Base-by-base conservation (phyloP, 2,797 vertebrate genomes). In the Vireo griseus region DNA sequence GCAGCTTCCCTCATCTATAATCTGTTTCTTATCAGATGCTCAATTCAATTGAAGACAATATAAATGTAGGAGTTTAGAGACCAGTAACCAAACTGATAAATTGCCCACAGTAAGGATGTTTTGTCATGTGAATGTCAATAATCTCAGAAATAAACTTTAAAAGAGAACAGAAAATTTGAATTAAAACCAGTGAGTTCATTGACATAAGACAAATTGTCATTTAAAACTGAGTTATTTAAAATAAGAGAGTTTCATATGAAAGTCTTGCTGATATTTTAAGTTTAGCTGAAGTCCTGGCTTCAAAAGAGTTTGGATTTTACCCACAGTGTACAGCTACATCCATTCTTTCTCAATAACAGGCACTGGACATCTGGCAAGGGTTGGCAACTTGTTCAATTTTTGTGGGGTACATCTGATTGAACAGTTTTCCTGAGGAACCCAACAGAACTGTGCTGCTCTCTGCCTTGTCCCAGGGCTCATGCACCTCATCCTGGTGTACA, bases 401-500 rank as follows among this genome's bases (percentile, higher is more conserved):
- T 71, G 65, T 48, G 68, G 42, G n/a, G 31, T 81, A 28, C 26
- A 26, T 62, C 55, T 81, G 72, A 89, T 88, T 47, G 57, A 84
- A 97, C 39, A 77, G 63, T n/a, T 63, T 89, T 91, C 95, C 96
- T 26, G 68, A 37, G 50, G 97, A 97, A 86, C 94, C 93, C 47
- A 96, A 95, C 35, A 97, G 54, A 71, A 65, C 45, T 94, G 73
- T 72, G 77, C 95, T 75, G n/a, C 86, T 71, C 39, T 96, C 92
- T 55, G 82, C 47, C 50, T 95, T 83, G 4, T 95, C 94, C 96
- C 94, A 95, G 1, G 93, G 74, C n/a, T 94, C 45, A 44, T 86
- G 39, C 20, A 21, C 80, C 28, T 94, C 79, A 37, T 45, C 44
- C 48, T 11, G 62, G 19, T 9, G 68, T 92, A 15, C 86, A 87